These are phyloP conservation scores for Danionella cerebrum DNA, from an alignment of 2,113 vertebrate species.

Conservation along the genomic window DNA sequence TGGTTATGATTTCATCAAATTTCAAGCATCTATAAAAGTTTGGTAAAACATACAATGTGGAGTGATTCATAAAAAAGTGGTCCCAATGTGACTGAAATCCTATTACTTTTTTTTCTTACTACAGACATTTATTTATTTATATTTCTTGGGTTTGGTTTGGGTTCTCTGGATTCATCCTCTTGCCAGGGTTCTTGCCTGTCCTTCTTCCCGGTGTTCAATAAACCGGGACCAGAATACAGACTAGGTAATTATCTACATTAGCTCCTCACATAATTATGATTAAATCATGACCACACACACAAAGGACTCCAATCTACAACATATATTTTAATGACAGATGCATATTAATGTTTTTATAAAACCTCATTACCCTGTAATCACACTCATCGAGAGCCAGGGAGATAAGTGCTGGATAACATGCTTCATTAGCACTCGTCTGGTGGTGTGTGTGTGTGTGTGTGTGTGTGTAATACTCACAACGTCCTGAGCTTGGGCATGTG, in stretches of 20 bases:
- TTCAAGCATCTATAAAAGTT: too few species aligned
- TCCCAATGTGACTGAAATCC: too few species aligned
- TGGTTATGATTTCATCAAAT: too few species aligned
- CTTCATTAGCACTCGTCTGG: background rate
- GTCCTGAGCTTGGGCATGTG: conserved; percentile 98
- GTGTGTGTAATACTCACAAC: conserved; percentile 77
- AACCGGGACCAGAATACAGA: conserved; percentile 47
- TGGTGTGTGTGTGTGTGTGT: background rate
- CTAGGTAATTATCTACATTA: conserved; percentile 40
- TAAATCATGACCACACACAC: conserved; percentile 36
- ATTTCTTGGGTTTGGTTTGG: too few species aligned
- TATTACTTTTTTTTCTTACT: too few species aligned
- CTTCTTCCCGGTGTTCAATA: background rate
- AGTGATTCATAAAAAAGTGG: too few species aligned
- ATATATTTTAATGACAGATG: background rate
- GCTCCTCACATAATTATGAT: background rate
- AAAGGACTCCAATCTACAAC: conserved; percentile 1
- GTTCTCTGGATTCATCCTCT: too few species aligned
- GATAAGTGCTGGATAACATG: background rate
- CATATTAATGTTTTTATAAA: conserved; percentile 15
- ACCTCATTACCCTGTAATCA: conserved; percentile 12
- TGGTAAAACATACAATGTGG: too few species aligned
- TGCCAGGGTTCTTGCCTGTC: background rate
- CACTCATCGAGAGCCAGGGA: background rate
- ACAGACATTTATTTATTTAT: too few species aligned